Evolutionary conservation across 2,888 invertebrate species (phyloP).

Genomic region (Apomyelois bistriatella): DNA sequence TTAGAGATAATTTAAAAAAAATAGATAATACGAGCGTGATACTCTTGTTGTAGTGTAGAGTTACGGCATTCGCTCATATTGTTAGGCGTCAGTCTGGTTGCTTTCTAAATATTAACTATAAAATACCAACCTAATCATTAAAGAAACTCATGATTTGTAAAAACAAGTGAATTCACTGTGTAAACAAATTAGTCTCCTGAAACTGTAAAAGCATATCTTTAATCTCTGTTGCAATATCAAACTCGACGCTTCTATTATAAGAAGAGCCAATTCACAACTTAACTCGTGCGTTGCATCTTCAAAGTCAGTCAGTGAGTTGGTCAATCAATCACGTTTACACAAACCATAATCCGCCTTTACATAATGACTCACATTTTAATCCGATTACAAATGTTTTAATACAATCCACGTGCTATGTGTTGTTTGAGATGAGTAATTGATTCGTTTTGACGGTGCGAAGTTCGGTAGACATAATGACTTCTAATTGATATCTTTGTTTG

Average conservation of each 20-base stretch:
- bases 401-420: conserved; percentile 8
- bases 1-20: too few species aligned
- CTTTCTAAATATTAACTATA: too few species aligned
- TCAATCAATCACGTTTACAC: conserved; percentile 22
- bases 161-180: too few species aligned
- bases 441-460: conserved; percentile 4
- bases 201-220: neutral
- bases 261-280: conserved; percentile 5
- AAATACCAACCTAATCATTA: too few species aligned
- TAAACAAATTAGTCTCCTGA: neutral
- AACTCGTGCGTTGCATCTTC: conserved; percentile 12
- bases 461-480: conserved; percentile 6
- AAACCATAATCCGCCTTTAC: conserved; percentile 23
- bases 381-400: conserved; percentile 18
- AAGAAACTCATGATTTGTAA: too few species aligned
- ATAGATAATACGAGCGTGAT: too few species aligned
- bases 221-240: conserved; percentile 1
- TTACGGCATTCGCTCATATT: too few species aligned
- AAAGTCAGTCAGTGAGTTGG: conserved; percentile 8
- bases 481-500: neutral
- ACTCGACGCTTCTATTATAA: neutral
- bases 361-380: conserved; percentile 22
- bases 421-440: conserved; percentile 13
- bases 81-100: too few species aligned
- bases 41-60: too few species aligned